Percentiles rank a stretch among this genome's conserved stretches.
Evolutionary conservation across 2,113 vertebrate species (phyloP).

Genomic region (Ageneiosus marmoratus): DNA sequence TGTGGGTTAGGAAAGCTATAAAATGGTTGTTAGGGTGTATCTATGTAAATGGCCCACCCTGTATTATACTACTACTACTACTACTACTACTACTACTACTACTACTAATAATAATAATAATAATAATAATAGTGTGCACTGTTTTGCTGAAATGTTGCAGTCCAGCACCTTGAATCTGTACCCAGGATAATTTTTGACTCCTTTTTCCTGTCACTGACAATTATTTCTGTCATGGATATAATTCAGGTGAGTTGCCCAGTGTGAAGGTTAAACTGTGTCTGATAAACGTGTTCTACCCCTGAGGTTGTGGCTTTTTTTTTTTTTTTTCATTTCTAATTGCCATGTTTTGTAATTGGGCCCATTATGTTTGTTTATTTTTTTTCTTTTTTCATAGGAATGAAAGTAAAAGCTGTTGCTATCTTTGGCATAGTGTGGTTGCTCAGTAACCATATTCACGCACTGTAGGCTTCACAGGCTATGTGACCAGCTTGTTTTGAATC

Average conservation of each 20-base stretch:
- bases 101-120: no score
- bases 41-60: no score
- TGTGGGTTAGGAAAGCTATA: no score
- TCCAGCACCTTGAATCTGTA: not conserved
- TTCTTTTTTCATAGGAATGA: not conserved
- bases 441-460: not conserved
- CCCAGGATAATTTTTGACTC: not conserved
- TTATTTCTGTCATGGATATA: not conserved
- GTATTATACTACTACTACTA: no score
- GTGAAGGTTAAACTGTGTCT: not conserved
- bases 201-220: not conserved
- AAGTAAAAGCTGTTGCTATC: not conserved
- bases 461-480: not conserved
- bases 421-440: not conserved
- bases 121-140: no score
- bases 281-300: not conserved
- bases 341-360: no score
- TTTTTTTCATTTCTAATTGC: no score
- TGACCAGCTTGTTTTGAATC: not conserved
- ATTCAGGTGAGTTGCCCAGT: not conserved
- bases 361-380: not conserved
- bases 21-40: no score
- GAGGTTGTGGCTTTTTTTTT: not conserved
- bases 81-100: no score
- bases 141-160: not conserved